Evolutionary conservation across 2,888 invertebrate genomes (phyloP), one percentile per base, ranked within the genome.

Genomic region (Lithophane socia): DNA sequence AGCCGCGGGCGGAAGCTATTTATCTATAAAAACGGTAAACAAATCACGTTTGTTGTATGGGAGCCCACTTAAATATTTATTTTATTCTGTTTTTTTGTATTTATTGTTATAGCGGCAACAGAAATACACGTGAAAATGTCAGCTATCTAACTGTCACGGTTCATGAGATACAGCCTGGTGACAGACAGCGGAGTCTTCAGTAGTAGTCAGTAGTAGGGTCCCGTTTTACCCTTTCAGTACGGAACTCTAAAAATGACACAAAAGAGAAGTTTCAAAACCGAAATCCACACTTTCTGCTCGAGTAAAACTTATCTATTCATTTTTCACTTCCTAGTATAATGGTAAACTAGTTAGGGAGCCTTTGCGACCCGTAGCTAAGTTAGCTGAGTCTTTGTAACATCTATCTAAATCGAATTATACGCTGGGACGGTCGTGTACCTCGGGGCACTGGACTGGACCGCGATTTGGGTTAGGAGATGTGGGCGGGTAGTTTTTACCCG

Each of bases 321-420:
- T 86, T 89, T 88, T 89, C 88, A 88, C 80, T 89, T 84, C 60
- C 69, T 29, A 76, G 73, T 73, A 21, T 86, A 84, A 91, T 91
- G 85, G 88, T 92, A 93, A 93, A 91, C 90, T 91, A 90, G 93
- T 93, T 92, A 91, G 84, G 86, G 76, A 84, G 88, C 84, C 86
- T 87, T 85, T 86, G 86, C 85, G 87, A 86, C 87, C 82, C 77
- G 73, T 67, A 74, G 81, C 79, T 37, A 82, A 88, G 91, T 89
- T 90, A 88, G 88, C 74, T 69, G 74, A 88, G 91, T 92, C 93
- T 94, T 94, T 93, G 93, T 93, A 93, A 93, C 93, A 91, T 92
- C 91, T 91, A 94, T 92, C 92, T 92, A 91, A 94, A 94, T 94
- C 92, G 90, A 93, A 92, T 94, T 94, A 94, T 89, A 87, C 79